Evolutionary conservation across 2,888 invertebrate genomes (phyloP).

Genomic region (Dolomedes plantarius): DNA sequence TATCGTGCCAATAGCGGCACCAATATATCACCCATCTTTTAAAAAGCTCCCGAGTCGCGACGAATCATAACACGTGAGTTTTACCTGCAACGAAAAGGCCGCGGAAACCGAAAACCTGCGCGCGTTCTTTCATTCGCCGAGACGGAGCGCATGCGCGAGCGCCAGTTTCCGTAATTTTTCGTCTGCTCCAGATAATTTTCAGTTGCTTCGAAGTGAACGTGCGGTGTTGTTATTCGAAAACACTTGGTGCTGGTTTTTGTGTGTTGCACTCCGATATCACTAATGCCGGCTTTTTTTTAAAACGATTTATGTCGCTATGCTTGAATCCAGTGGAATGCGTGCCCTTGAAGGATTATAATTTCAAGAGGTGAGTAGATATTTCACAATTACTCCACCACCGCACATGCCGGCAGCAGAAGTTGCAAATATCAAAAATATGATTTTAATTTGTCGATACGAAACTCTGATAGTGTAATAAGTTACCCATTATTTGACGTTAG

Average conservation of each 20-base stretch:
- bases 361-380: neutral
- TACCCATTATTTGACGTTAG: too few species aligned
- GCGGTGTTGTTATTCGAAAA: neutral
- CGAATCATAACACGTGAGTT: neutral
- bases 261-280: neutral
- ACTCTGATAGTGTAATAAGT: too few species aligned
- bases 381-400: too few species aligned
- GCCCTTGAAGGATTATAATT: constrained; percentile 4
- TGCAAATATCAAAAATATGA: too few species aligned
- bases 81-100: neutral
- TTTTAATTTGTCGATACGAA: too few species aligned
- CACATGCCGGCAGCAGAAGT: too few species aligned
- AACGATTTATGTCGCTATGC: neutral
- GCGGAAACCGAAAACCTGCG: constrained; percentile 23
- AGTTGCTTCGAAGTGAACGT: neutral
- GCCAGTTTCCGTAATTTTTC: constrained; percentile 21
- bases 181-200: constrained; percentile 32
- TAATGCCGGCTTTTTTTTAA: too few species aligned
- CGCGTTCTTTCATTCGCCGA: constrained; percentile 13
- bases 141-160: constrained; percentile 31
- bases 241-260: neutral
- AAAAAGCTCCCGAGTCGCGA: too few species aligned
- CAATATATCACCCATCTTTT: too few species aligned
- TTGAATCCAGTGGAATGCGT: neutral
- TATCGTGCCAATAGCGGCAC: too few species aligned